Evolutionary conservation across 2,797 vertebrate species (phyloP), one percentile per base, ranked within the genome.

Genomic region (Botia almorhae): DNA sequence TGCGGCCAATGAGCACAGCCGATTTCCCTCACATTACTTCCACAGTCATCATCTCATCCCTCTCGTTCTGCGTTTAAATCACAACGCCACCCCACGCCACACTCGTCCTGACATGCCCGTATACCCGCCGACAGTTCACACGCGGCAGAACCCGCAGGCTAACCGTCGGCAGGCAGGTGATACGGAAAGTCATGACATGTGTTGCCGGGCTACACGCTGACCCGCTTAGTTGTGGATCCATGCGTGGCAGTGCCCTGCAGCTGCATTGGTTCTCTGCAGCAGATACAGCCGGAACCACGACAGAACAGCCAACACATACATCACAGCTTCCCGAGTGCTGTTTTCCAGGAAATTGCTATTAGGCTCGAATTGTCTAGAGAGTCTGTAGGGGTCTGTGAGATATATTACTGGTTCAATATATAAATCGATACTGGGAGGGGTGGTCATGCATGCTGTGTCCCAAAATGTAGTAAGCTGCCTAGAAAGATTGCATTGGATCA

Each of bases 281-380:
- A 77, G 73, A 80, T 78, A 75, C 74, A 70, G 74, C 65, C 50
- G 53, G 63, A 78, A 79, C 63, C 58, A 46, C 58, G 75, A 81
- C 84, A 81, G 86, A 85, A 81, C 61, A 72, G 81, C 84, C 86
- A 82, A 84, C 81, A 82, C 65, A 76, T 83, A 75, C 60, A 83
- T 83, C 82, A 76, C 17, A 23, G 12, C 10, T 63, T 73, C 67
- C 21, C 55, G 36, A 17, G 50, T 55, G n/a, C 69, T 65, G 55
- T 81, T 81, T 78, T 63, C 69, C 60, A 17, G 72, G 64, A 83
- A 83, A 82, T 82, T 58, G 5, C 69, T 82, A 77, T 80, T 69
- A 46, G 73, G 51, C 14, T 50, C 14, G 5, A 61, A 61, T 80
- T 82, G 82, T 83, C 78, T 74, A 70, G 82, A 84, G 69, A 61